A percentile compares a stretch with the other conserved stretches of the same genome.
Conservation (phyloP, 2,113 vertebrate genomes). For the Fulmarus glacialis region DNA sequence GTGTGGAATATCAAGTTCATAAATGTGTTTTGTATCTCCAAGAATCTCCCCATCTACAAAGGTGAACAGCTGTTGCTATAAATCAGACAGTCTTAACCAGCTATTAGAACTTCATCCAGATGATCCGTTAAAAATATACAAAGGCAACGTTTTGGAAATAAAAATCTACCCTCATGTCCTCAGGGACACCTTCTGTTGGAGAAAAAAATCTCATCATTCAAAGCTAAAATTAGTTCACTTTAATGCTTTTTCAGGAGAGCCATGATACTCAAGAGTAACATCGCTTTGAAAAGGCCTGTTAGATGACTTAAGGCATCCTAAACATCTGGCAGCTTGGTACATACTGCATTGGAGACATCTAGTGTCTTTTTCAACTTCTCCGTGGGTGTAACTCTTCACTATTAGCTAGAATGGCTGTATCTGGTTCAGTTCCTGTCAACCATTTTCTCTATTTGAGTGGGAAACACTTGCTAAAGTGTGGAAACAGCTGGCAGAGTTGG, state of each 20-base stretch:
- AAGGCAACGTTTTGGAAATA: conserved; percentile 47
- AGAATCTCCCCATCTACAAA: conserved; percentile 11
- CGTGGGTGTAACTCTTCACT: neutral
- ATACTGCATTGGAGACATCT: conserved; percentile 20
- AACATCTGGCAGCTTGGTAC: conserved; percentile 49
- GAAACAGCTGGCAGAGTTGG: conserved; percentile 47
- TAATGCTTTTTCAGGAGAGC: conserved; percentile 43
- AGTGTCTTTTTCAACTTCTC: conserved; percentile 35
- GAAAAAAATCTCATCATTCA: conserved; percentile 43
- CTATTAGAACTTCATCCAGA: conserved; percentile 41
- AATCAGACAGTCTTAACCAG: conserved; percentile 37
- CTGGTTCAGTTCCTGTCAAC: neutral
- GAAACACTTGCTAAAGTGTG: conserved; percentile 28
- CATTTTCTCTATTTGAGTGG: conserved; percentile 9
- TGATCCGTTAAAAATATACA: conserved; percentile 47
- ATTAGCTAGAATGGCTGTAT: neutral
- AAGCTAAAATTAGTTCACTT: conserved; percentile 60
- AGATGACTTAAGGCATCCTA: conserved; percentile 30
- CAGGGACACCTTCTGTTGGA: conserved; percentile 44
- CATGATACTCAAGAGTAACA: conserved; percentile 11
- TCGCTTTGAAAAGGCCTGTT: neutral
- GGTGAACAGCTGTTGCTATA: conserved; percentile 57
- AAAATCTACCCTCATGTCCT: conserved; percentile 15
- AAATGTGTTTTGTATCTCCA: neutral
- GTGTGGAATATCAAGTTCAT: conserved; percentile 23